Evolutionary conservation across 2,797 vertebrate genomes (phyloP).

Genomic region (Anguilla pacifica): DNA sequence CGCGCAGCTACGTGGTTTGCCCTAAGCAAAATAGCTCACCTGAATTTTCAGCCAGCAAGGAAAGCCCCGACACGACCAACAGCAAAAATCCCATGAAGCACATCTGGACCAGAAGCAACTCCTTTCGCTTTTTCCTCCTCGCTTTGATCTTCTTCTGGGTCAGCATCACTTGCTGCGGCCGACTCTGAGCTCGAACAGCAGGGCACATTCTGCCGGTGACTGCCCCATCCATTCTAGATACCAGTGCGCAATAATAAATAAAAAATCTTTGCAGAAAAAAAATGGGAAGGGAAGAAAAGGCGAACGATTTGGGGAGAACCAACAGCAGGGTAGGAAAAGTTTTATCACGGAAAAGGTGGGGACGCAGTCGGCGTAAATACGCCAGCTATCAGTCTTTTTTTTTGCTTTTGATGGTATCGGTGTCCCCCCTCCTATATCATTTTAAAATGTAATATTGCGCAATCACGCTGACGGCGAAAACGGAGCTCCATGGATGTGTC

Average conservation of each 20-base stretch:
- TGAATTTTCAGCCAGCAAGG: conserved; percentile 63
- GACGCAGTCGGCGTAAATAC: conserved; percentile 42
- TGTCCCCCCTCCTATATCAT: conserved; percentile 47
- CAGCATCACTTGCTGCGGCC: conserved; percentile 61
- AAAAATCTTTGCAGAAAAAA: conserved; percentile 4
- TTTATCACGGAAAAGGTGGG: conserved; percentile 32
- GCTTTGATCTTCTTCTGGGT: conserved; percentile 63
- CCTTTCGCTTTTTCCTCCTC: conserved; percentile 74
- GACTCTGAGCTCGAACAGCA: conserved; percentile 56
- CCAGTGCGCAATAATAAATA: neutral
- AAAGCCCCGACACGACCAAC: conserved; percentile 68
- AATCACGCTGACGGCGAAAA: conserved; percentile 40
- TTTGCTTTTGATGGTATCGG: conserved; percentile 29
- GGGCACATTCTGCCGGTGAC: conserved; percentile 58
- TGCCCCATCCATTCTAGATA: conserved; percentile 62
- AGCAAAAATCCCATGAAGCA: conserved; percentile 77
- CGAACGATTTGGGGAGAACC: conserved; percentile 17
- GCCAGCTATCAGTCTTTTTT: conserved; percentile 22
- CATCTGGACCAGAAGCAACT: conserved; percentile 80
- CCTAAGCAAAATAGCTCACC: conserved; percentile 60
- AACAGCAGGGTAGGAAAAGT: conserved; percentile 43
- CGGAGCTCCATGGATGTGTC: conserved; percentile 56
- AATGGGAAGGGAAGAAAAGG: conserved; percentile 22
- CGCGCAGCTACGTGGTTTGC: neutral
- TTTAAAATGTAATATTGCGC: conserved; percentile 41